Conservation (phyloP, 2,888 invertebrate species). For the Agonopterix heracliana region DNA sequence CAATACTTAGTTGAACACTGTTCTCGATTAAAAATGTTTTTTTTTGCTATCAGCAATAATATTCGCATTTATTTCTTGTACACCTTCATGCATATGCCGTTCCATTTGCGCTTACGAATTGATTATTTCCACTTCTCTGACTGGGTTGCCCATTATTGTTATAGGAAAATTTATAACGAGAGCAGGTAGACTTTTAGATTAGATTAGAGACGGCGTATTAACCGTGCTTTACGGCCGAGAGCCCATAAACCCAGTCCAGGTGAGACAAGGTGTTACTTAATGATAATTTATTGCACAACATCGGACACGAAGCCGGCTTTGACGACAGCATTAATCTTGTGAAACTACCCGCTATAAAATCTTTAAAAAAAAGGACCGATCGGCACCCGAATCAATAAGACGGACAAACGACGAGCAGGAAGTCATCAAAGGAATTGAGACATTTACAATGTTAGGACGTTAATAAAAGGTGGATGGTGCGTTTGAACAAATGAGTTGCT, state of each 20-base stretch:
- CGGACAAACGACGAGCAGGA: constrained; percentile 52
- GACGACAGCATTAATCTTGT: constrained; percentile 64
- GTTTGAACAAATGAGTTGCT: constrained; percentile 59
- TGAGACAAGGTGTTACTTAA: constrained; percentile 68
- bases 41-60: constrained; percentile 36
- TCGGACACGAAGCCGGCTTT: constrained; percentile 45
- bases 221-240: constrained; percentile 49
- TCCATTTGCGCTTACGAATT: constrained; percentile 32
- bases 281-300: constrained; percentile 70
- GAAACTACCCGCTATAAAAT: constrained; percentile 56
- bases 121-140: constrained; percentile 25
- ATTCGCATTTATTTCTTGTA: constrained; percentile 40
- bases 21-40: constrained; percentile 33
- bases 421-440: constrained; percentile 64
- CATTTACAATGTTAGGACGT: constrained; percentile 58
- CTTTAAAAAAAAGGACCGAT: constrained; percentile 34
- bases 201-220: constrained; percentile 52
- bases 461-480: constrained; percentile 50
- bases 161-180: constrained; percentile 45
- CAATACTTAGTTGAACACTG: constrained; percentile 38
- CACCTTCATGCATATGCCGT: constrained; percentile 35
- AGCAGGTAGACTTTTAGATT: constrained; percentile 64
- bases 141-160: constrained; percentile 29
- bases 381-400: constrained; percentile 36
- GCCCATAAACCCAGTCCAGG: constrained; percentile 48